Evolutionary conservation across 2,797 vertebrate genomes (phyloP).

Genomic region (Malacoraja senta): DNA sequence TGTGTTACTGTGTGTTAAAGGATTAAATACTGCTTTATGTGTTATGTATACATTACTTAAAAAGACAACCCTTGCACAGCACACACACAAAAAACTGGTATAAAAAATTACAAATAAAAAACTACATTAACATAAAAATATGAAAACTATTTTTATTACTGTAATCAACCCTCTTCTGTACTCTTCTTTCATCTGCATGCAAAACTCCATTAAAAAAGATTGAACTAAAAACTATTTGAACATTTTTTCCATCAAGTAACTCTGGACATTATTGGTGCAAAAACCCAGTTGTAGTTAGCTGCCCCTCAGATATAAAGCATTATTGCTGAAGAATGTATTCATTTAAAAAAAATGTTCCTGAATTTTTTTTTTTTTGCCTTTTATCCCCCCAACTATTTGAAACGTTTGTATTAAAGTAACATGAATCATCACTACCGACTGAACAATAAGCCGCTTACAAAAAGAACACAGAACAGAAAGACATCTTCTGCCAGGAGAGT

Average conservation of each 20-base stretch:
- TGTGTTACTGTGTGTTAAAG: constrained; percentile 26
- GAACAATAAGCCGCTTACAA: constrained; percentile 32
- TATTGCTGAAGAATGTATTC: constrained; percentile 82
- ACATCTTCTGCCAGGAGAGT: constrained; percentile 52
- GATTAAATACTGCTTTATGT: constrained; percentile 31
- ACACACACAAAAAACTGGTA: constrained; percentile 23
- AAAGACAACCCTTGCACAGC: constrained; percentile 11
- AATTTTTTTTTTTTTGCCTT: constrained; percentile 49
- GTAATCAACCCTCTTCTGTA: constrained; percentile 8
- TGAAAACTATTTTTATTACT: constrained; percentile 17
- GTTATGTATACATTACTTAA: constrained; percentile 29
- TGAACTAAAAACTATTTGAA: constrained; percentile 23
- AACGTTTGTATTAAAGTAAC: constrained; percentile 10
- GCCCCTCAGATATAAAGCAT: constrained; percentile 68
- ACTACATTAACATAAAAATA: constrained; percentile 31
- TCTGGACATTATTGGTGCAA: constrained; percentile 31
- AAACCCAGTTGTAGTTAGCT: constrained; percentile 51
- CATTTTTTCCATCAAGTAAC: constrained; percentile 27
- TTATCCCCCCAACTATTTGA: not conserved
- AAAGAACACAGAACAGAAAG: constrained; percentile 28
- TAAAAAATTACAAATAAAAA: constrained; percentile 31
- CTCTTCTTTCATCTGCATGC: constrained; percentile 20
- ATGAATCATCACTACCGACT: constrained; percentile 8
- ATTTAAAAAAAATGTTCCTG: constrained; percentile 64
- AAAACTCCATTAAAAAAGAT: constrained; percentile 8